Conservation (phyloP, 2,113 vertebrate genomes). For the Ochotona curzoniae region DNA sequence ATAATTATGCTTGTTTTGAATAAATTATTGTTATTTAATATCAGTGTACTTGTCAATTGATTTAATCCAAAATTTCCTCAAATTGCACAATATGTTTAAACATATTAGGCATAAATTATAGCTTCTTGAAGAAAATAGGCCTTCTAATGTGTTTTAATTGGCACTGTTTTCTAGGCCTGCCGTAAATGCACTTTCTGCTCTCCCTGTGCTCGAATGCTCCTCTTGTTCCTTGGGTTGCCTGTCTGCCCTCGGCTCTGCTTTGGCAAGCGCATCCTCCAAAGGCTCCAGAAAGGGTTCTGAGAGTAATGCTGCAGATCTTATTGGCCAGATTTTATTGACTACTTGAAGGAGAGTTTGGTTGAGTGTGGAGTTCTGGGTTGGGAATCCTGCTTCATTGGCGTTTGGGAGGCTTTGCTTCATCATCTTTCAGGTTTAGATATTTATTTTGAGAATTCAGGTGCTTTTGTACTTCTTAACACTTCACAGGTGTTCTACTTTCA, state of each 20-base stretch:
- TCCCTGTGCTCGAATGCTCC: too few relatives aligned
- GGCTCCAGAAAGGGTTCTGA: neutral
- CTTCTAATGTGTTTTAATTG: neutral
- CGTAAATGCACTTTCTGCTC: too few relatives aligned
- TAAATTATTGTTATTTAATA: conserved; percentile 35
- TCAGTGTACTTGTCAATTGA: neutral
- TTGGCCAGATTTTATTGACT: neutral
- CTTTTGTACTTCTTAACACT: neutral
- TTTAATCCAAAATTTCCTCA: neutral
- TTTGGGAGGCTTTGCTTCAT: neutral
- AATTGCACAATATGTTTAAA: neutral
- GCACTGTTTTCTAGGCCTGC: neutral
- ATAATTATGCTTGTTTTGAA: neutral
- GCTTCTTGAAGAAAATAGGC: conserved; percentile 7
- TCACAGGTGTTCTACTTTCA: neutral
- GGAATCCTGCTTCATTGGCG: neutral
- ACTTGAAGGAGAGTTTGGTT: neutral
- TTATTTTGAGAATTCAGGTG: neutral
- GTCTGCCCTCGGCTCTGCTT: neutral
- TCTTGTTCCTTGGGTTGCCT: neutral
- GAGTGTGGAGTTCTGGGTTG: neutral
- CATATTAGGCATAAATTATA: neutral
- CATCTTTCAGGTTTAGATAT: neutral
- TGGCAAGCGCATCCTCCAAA: neutral
- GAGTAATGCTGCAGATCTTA: neutral